Evolutionary conservation across 2,113 vertebrate genomes (phyloP), one percentile per base, ranked within the genome.

Genomic region (Cyanistes caeruleus): DNA sequence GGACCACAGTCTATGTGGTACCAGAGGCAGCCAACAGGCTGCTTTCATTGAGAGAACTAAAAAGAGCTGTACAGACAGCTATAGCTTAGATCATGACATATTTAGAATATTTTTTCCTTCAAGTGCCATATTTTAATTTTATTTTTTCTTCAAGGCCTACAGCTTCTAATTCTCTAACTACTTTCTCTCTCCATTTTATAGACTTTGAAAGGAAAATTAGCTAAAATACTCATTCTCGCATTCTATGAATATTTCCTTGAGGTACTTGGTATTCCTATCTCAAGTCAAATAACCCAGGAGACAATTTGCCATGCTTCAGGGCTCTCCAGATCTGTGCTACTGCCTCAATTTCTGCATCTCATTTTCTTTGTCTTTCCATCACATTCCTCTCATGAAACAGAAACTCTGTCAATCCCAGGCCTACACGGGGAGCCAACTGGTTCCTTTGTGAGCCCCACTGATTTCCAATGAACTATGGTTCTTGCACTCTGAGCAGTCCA

Each of bases 1-100:
- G 37, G 27, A 65, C 27, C 3, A 1, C 72, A 86, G 44, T 17
- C 51, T 17, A 3, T 33, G 31, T 0, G 1, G 10, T 24, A 59
- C 9, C 43, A 63, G 43, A 67, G 48, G 14, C 10, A 77, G 23
- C 13, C 60, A 81, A 83, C 3, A 81, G 39, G 7, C 8, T 87
- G 28, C 22, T 33, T 48, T 74, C 72, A 51, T 44, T 31, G 9
- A 37, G 13, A 49, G 41, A 68, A 52, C 4, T 67, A 63, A 49
- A 48, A 11, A 48, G 12, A 55, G 11, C 33, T 68, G 17, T 20
- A 72, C 8, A n/a, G 35, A 10, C 16, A 78, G 33, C 17, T 55
- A 16, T 52, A 44, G 51, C 28, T 73, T 69, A 58, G n/a, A 64
- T 76, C 7, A 41, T 11, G 2, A n/a, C 35, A 52, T n/a, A 72